Percentiles rank a stretch among this genome's conserved stretches.
phyloP scores from a whole-genome alignment of 2,113 vertebrate species.

The Ivindomyrus marchei region DNA sequence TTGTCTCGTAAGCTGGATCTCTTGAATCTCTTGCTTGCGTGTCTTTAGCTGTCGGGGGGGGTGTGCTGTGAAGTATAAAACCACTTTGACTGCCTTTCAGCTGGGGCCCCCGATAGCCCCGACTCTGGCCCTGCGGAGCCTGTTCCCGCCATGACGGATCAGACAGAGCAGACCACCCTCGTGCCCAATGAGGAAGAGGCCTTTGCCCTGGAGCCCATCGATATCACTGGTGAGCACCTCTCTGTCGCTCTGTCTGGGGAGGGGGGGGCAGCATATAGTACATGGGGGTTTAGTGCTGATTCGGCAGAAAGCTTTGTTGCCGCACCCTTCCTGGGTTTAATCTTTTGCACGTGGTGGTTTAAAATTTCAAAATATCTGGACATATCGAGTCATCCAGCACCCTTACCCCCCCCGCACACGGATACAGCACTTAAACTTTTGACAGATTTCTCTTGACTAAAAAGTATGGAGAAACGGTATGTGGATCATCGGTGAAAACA shows the following conservation, averaged over 20 bases:
- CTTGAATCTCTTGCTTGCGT: background rate
- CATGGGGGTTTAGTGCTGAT: background rate
- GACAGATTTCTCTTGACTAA: no score
- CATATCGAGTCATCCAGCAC: background rate
- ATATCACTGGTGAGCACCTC: constrained; percentile 78
- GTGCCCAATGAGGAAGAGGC: constrained; percentile 97
- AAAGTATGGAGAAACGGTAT: background rate
- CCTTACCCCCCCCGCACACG: background rate
- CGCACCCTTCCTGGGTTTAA: background rate
- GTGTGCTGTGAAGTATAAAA: background rate
- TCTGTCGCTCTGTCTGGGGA: no score
- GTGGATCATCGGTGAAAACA: background rate
- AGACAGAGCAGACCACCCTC: constrained; percentile 83
- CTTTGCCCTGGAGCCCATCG: constrained; percentile 95
- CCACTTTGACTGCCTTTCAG: constrained; percentile 34
- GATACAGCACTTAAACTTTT: background rate
- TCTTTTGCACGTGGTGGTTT: background rate
- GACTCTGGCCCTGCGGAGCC: constrained; percentile 87
- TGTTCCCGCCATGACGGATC: constrained; percentile 86
- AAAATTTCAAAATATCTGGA: background rate
- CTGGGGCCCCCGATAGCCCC: constrained; percentile 86
- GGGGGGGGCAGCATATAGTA: background rate
- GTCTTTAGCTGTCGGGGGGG: background rate
- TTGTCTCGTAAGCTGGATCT: constrained; percentile 78
- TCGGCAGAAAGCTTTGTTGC: background rate